These are phyloP conservation scores for Nomada flava DNA, from an alignment of 2,888 invertebrate species.

Conservation along the genomic window DNA sequence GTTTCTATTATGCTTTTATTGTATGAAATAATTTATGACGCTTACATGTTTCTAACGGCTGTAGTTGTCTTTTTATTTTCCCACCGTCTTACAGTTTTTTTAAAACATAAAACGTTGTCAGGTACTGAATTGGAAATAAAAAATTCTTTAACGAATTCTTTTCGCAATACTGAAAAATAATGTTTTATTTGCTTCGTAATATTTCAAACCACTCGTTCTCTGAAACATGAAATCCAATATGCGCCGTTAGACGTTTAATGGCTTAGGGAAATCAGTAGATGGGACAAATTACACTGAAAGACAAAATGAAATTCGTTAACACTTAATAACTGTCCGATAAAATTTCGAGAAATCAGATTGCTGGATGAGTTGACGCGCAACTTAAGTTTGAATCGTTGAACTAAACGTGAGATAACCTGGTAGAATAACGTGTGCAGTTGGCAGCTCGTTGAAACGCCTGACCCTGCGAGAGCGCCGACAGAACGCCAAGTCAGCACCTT, in stretches of 20 bases:
- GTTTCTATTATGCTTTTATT: background rate
- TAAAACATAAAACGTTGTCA: too few species aligned
- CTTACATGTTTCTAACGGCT: too few species aligned
- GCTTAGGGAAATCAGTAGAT: background rate
- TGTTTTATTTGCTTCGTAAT: too few species aligned
- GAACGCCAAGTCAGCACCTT: constrained; percentile 60
- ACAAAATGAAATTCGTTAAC: constrained; percentile 23
- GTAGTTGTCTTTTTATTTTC: too few species aligned
- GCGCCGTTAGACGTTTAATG: background rate
- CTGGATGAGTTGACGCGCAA: constrained; percentile 31
- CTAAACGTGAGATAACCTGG: constrained; percentile 69
- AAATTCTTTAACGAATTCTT: too few species aligned
- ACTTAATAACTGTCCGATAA: constrained; percentile 36
- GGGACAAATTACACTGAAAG: background rate
- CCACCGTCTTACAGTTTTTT: too few species aligned
- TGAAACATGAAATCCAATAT: too few species aligned
- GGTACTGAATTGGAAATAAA: too few species aligned
- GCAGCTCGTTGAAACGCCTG: constrained; percentile 66
- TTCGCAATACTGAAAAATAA: too few species aligned
- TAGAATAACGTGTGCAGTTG: constrained; percentile 75
- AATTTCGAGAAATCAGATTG: constrained; percentile 51
- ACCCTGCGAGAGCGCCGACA: constrained; percentile 59
- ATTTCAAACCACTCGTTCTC: too few species aligned
- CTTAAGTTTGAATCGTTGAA: constrained; percentile 66
- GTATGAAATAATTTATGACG: background rate